phyloP scores from a whole-genome alignment of 2,113 vertebrate species.

The Climacteris rufus region DNA sequence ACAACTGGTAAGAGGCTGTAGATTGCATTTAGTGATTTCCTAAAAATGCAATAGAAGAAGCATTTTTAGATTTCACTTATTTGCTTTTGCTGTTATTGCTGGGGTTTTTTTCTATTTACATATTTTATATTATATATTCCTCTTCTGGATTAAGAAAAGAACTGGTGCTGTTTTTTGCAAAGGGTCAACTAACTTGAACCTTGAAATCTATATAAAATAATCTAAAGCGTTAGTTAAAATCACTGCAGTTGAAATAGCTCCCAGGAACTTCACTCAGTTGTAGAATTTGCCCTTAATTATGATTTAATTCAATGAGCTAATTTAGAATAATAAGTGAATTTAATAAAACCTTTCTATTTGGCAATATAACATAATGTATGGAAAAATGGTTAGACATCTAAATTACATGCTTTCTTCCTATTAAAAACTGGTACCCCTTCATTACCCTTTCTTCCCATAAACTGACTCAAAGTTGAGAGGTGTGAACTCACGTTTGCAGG shows the following conservation, averaged over 20 bases:
- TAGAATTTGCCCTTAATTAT: background rate
- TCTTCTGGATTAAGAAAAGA: background rate
- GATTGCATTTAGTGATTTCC: background rate
- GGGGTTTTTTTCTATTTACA: background rate
- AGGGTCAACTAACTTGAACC: background rate
- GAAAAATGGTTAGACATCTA: background rate
- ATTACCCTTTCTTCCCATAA: conserved; percentile 18
- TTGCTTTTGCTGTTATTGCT: background rate
- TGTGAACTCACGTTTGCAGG: background rate
- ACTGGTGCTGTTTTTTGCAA: background rate
- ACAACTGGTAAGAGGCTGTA: background rate
- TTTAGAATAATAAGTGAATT: conserved; percentile 9
- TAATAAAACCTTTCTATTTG: conserved; percentile 15
- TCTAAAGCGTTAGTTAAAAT: background rate
- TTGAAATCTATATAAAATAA: background rate
- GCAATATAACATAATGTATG: background rate
- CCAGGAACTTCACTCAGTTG: background rate
- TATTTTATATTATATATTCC: background rate
- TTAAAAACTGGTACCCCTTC: background rate
- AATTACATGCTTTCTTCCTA: background rate
- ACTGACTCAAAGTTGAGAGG: background rate
- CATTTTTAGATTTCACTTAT: background rate
- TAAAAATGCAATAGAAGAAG: background rate
- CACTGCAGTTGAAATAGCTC: background rate
- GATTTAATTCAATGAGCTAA: background rate